Base-by-base conservation (phyloP, 2,113 vertebrate genomes). In the Pelmatolapia mariae region DNA sequence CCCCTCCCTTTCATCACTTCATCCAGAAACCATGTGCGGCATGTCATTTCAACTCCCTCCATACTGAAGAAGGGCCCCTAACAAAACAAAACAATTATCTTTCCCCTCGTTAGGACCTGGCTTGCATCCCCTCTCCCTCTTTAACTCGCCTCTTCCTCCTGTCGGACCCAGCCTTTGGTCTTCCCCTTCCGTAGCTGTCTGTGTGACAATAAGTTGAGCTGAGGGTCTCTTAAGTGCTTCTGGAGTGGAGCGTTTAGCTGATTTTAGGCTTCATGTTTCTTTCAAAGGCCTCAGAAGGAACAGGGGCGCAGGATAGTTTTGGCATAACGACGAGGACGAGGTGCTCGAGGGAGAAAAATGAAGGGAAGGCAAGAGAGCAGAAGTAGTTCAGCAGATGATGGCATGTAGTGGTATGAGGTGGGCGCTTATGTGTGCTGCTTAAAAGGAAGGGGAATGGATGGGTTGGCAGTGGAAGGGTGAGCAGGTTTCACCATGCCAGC, bases 41-140 rank as follows among this genome's bases (percentile, higher is more conserved):
- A 66, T 93, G 93, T 95, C 93, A 91, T 92, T 93, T 91, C 66
- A 92, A 84, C 87, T 93, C 95, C 93, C 92, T 88, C 87, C 81
- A 81, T 83, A 15, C 84, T 83, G 84, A 85, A 89, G 82, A 89
- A 93, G 80, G 90, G 88, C 90, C 93, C 92, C 89, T 88, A 93
- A 93, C 94, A 89, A 95, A 95, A 95, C 91, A 94, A 94, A 91
- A 94, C 94, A 92, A 95, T 96, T 94, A 95, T 94, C 93, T 93
- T 90, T 89, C 76, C 83, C 94, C 90, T 94, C 91, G 81, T 95
- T 93, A 94, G 92, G 91, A 88, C 86, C 91, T 93, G 93, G 91
- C 92, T 91, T 18, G 66, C 91, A 83, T 94, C 84, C 85, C 71
- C 80, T 91, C 90, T 86, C 86, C 80, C 91, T 92, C 82, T 92